Percentiles rank a stretch among this genome's conserved stretches.
Evolutionary conservation across 1,140 invertebrate species (phyloP).

Genomic region (Brachionus plicatilis): DNA sequence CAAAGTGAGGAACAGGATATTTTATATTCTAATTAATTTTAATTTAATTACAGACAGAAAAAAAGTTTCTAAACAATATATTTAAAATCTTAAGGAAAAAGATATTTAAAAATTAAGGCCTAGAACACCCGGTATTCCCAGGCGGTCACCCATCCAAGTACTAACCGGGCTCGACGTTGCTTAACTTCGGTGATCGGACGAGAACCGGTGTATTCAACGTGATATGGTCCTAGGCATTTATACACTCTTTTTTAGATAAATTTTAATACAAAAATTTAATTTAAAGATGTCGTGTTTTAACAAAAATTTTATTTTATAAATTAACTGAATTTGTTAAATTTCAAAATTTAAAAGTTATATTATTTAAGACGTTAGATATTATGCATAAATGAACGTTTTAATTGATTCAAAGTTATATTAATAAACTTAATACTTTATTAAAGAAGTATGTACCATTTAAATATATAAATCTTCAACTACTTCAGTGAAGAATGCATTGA

Average conservation of each 20-base stretch:
- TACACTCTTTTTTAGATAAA: neutral
- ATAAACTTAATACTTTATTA: neutral
- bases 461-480: neutral
- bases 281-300: no score
- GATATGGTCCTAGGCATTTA: no score
- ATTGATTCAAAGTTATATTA: neutral
- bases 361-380: neutral
- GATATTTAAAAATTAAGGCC: neutral
- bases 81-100: no score
- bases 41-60: no score
- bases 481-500: constrained; percentile 13
- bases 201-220: no score
- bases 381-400: neutral
- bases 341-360: neutral
- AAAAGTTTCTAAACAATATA: no score
- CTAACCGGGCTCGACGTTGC: constrained; percentile 40
- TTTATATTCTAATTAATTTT: no score
- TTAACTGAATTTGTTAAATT: neutral
- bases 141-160: constrained; percentile 41
- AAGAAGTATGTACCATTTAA: constrained; percentile 12
- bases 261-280: neutral
- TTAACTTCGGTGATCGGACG: neutral
- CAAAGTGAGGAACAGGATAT: no score
- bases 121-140: constrained; percentile 40
- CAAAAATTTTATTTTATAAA: no score